Percentiles rank a stretch among this genome's conserved stretches.
These are phyloP conservation scores for Notoglanidium macrostoma DNA, from an alignment of 2,797 vertebrate genomes.

Conservation along the genomic window DNA sequence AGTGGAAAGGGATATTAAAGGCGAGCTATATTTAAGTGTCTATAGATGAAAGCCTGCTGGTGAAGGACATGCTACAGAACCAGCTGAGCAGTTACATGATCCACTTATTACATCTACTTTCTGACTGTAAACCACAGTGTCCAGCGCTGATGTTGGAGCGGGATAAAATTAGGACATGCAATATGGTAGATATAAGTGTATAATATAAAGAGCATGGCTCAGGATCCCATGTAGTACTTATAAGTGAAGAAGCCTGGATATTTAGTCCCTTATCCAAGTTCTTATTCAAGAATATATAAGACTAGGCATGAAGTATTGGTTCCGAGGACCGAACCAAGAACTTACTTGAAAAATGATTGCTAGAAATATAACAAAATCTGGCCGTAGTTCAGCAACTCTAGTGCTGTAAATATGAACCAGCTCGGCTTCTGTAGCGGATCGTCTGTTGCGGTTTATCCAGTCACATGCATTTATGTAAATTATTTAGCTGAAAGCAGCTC, in stretches of 20 bases:
- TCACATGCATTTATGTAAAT: not conserved
- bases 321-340: not conserved
- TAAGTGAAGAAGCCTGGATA: not conserved
- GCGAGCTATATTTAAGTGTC: constrained; percentile 42
- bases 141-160: not conserved
- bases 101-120: not conserved
- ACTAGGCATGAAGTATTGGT: not conserved
- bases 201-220: not conserved
- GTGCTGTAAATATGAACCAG: not conserved
- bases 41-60: constrained; percentile 22
- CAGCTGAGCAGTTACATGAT: not conserved
- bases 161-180: constrained; percentile 13
- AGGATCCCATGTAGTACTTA: not conserved
- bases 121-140: not conserved
- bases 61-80: not conserved
- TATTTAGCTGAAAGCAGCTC: constrained; percentile 2
- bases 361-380: not conserved
- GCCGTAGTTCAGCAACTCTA: not conserved
- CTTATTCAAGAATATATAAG: not conserved
- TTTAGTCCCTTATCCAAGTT: not conserved
- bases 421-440: not conserved
- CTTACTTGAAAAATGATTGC: not conserved
- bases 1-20: constrained; percentile 29
- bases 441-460: not conserved
- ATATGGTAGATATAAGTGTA: not conserved